phyloP scores from a whole-genome alignment of 2,888 invertebrate genomes.

The Leptarthrus brevirostris region DNA sequence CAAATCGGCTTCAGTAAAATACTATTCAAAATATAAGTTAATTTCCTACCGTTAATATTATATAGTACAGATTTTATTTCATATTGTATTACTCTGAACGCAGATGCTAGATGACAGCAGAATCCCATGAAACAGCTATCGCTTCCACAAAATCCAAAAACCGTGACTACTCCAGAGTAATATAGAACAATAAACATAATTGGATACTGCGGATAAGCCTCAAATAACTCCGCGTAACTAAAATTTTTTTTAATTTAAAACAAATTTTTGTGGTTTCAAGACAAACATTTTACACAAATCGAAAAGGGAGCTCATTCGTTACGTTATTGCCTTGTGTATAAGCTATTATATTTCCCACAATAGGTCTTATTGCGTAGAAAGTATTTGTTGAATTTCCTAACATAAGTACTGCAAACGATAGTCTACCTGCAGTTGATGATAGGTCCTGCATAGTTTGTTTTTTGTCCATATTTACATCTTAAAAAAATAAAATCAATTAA shows the following conservation, averaged over 20 bases:
- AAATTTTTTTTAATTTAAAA: constrained; percentile 1
- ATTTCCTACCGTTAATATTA: neutral
- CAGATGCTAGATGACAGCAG: constrained; percentile 61
- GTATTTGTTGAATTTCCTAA: constrained; percentile 59
- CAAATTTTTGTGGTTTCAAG: neutral
- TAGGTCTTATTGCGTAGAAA: constrained; percentile 59
- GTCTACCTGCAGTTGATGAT: constrained; percentile 57
- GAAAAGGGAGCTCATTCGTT: constrained; percentile 60
- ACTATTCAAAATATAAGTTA: neutral
- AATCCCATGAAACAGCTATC: constrained; percentile 64
- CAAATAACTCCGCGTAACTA: constrained; percentile 60
- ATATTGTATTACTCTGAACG: constrained; percentile 61
- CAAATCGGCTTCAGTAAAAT: neutral
- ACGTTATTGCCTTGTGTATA: constrained; percentile 56
- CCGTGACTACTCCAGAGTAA: constrained; percentile 61
- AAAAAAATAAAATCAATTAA: too few species aligned
- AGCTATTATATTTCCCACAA: constrained; percentile 58
- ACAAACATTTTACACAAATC: constrained; percentile 59
- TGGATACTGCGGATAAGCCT: constrained; percentile 59
- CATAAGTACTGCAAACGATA: constrained; percentile 58
- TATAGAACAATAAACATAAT: constrained; percentile 59
- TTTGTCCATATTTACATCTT: too few species aligned
- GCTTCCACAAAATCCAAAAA: constrained; percentile 61
- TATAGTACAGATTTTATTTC: constrained; percentile 56
- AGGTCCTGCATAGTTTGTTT: too few species aligned